Evolutionary conservation across 1,140 invertebrate genomes (phyloP).

Genomic region (silkworm (Bombyx mori)): ASM3026992v2 NC_085135.1:10774501-10775000

Average conservation of each 20-base stretch:
- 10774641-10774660: background rate
- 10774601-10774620: background rate
- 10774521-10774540: too few species aligned
- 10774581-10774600: conserved; percentile 3
- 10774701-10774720: too few species aligned
- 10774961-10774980: conserved; percentile 5
- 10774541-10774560: background rate
- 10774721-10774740: too few species aligned
- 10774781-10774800: too few species aligned
- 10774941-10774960: conserved; percentile 20
- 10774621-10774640: conserved; percentile 1
- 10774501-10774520: conserved; percentile 41
- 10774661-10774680: background rate
- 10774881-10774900: conserved; percentile 22
- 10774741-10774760: too few species aligned
- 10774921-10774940: conserved; percentile 19
- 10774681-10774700: too few species aligned
- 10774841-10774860: too few species aligned
- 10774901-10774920: conserved; percentile 24
- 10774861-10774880: too few species aligned
- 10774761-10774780: too few species aligned
- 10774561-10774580: conserved; percentile 1
- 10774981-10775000: conserved; percentile 34
- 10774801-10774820: too few species aligned
- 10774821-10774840: too few species aligned